Percentiles rank a stretch among this genome's conserved stretches.
phyloP scores from a whole-genome alignment of 2,888 invertebrate genomes.

The Phymatocera aterrima region DNA sequence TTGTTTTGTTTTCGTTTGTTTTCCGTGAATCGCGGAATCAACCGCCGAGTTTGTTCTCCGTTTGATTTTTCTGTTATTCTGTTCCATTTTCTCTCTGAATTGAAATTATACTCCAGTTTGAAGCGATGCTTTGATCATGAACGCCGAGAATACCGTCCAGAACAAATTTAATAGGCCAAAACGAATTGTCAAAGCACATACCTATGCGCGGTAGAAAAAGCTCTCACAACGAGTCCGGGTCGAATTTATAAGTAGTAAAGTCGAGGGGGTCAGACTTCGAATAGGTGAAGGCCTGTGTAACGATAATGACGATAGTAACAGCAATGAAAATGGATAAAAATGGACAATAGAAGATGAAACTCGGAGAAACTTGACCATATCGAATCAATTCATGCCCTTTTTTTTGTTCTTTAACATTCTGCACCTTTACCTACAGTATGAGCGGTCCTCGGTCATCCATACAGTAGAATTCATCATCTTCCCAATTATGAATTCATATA shows the following conservation, averaged over 20 bases:
- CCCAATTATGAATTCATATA: too few species aligned
- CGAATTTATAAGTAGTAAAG: conserved; percentile 67
- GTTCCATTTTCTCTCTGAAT: background rate
- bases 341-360: too few species aligned
- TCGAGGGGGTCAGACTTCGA: background rate
- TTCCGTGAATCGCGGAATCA: too few species aligned
- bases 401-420: too few species aligned
- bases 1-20: background rate
- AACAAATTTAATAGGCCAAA: conserved; percentile 61
- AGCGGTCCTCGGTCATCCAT: too few species aligned
- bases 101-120: conserved; percentile 46
- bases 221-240: conserved; percentile 56
- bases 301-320: too few species aligned
- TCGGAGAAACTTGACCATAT: conserved; percentile 59
- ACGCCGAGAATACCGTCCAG: conserved; percentile 22
- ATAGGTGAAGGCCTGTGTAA: background rate
- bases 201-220: conserved; percentile 54
- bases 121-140: too few species aligned
- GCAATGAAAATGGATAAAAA: too few species aligned
- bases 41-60: too few species aligned
- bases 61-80: background rate
- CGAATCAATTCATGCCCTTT: conserved; percentile 67
- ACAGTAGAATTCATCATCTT: too few species aligned
- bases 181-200: conserved; percentile 56
- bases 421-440: too few species aligned